Base-by-base conservation (phyloP, 2,888 invertebrate genomes). In the Pandemis corylana region DNA sequence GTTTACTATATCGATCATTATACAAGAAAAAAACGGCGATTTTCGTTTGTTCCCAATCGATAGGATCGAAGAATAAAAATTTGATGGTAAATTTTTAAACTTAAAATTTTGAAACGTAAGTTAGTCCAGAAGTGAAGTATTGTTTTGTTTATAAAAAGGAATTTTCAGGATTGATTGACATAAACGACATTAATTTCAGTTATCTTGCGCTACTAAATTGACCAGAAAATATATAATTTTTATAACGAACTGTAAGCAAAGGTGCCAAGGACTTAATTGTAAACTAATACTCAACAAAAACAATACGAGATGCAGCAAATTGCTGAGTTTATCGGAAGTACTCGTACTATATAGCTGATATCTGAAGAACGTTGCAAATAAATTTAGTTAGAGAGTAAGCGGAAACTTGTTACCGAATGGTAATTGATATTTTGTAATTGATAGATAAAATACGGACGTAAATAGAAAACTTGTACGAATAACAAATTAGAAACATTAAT, bases 371-470 rank as follows among this genome's bases (percentile, higher is more conserved):
- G n/a, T 51, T 6, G 51, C 51, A 51, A 56, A 56, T 56, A 15
- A 56, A 56, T 56, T 15, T 15, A 20, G 15, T n/a, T 7, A 56
- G 20, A 56, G 20, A 56, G 56, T 20, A 6, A 53, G 20, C 56
- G 56, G 56, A 20, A 56, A 56, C 56, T 56, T 20, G 56, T 56
- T 56, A 7, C 56, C 20, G 9, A 56, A 56, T 70, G 5, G 53
- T 71, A 64, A 53, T 53, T 70, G 49, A n/a, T 28, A 56, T 62
- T 67, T 51, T 13, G 28, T 36, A 36, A 36, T 36, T 36, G 28
- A 36, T 36, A 68, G 59, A 68, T 59, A 59, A 67, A 62, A 67
- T 67, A 72, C 67, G 62, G 53, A 15, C 7, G 36, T 49, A 73
- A 49, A 41, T 59, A 73, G 64, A 64, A 59, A 73, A 68, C 73